Base-by-base conservation (phyloP, 2,888 invertebrate species). In the Stenoptilia bipunctidactyla region DNA sequence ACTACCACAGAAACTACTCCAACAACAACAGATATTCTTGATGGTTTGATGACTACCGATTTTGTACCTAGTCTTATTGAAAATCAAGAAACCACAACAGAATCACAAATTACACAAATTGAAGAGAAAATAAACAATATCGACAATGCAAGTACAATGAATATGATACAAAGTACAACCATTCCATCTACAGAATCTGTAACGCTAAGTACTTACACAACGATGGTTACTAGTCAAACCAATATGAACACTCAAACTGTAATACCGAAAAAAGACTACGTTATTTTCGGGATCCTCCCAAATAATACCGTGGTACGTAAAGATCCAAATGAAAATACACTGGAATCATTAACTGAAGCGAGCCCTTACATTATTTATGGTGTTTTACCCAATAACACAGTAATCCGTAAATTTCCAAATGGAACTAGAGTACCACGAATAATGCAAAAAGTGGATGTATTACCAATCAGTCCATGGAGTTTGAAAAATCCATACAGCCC, bases 221-320 rank as follows among this genome's bases (percentile, higher is more conserved):
- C n/a, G n/a, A n/a, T n/a, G n/a, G n/a, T n/a, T n/a, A n/a, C n/a
- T n/a, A 5, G 4, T 20, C 20, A 20, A 8, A 20, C 4, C 8
- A 20, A 20, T 20, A 3, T 8, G 20, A 20, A 20, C 8, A 20
- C 20, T 20, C 20, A 30, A 10, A 4, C 66, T 50, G 49, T 58
- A 15, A 62, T 74, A 55, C 88, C 89, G 40, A 85, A 87, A 60
- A 86, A 87, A 70, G 90, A 91, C 77, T 92, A 89, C 61, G 87
- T 88, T 48, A 87, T 92, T 51, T 92, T 91, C 64, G 92, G 91
- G 55, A 89, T 92, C 55, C 85, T 91, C 55, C 90, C 91, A 46
- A 92, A 92, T 68, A 91, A 90, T 77, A 92, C 92, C 49, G 89
- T 92, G 71, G 89, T 91, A 67, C 87, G 90, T 71, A 91, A 91